Percentiles rank a stretch among this genome's conserved stretches.
Evolutionary conservation across 1,140 invertebrate species (phyloP).

Genomic region (Lepidurus packardi): DNA sequence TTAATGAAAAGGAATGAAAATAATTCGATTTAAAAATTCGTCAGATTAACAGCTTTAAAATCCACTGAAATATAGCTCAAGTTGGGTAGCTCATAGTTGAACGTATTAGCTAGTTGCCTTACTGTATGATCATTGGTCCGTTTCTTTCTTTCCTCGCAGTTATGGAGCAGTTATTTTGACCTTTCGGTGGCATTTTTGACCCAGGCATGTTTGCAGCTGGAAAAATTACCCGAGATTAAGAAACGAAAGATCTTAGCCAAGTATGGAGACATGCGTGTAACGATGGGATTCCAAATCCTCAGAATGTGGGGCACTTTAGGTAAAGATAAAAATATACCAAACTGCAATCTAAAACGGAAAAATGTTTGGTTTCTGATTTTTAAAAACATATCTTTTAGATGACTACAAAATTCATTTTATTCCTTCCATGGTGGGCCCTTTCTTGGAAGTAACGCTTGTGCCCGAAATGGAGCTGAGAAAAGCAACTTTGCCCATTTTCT

Average conservation of each 20-base stretch:
- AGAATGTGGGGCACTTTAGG: slow-evolving; percentile 89
- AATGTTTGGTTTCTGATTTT: slow-evolving; percentile 30
- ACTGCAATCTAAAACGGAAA: neutral
- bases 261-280: slow-evolving; percentile 84
- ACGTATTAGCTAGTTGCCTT: too few species aligned
- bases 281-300: slow-evolving; percentile 88
- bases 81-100: too few species aligned
- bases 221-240: slow-evolving; percentile 74
- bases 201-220: slow-evolving; percentile 77
- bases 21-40: slow-evolving; percentile 2
- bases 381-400: slow-evolving; percentile 45
- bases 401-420: slow-evolving; percentile 82
- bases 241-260: slow-evolving; percentile 65
- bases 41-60: slow-evolving; percentile 8
- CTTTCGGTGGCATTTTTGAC: slow-evolving; percentile 81
- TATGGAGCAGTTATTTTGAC: slow-evolving; percentile 87
- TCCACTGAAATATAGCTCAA: too few species aligned
- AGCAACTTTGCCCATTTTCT: slow-evolving; percentile 88
- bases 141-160: slow-evolving; percentile 46
- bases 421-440: slow-evolving; percentile 85
- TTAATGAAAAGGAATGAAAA: neutral
- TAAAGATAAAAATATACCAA: slow-evolving; percentile 41
- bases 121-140: neutral
- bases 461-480: slow-evolving; percentile 80
- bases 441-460: slow-evolving; percentile 88